Base-by-base conservation (phyloP, 2,888 invertebrate species). In the Pomacea canaliculata region DNA sequence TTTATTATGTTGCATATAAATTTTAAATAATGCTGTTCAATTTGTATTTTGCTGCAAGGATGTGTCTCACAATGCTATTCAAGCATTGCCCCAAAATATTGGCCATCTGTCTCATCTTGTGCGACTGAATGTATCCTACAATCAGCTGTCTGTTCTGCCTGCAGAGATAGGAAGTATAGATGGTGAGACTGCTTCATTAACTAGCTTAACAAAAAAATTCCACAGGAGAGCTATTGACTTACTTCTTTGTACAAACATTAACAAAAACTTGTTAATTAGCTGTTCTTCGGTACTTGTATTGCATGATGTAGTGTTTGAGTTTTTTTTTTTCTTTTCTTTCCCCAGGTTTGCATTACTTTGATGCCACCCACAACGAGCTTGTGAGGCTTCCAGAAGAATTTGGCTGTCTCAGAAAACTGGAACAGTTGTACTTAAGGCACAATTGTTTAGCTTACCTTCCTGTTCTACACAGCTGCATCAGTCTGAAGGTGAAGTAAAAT, bases 331-430 rank as follows among this genome's bases (percentile, higher is more conserved):
- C 10, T 56, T 56, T 56, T 7, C 51, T 60, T 56, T 63, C 96
- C 84, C 93, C 95, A 83, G 95, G 95, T 94, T 92, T 97, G 80
- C 93, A 94, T 87, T 91, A 92, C 83, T 90, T 95, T 93, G 95
- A 94, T 88, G 90, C 95, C 73, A 94, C 94, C 12, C 93, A 95
- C 90, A 97, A 97, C 92, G 91, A 92, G 82, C 91, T 97, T 76
- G 91, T 92, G 48, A 92, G 92, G 83, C 91, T 97, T 69, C 93
- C 94, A 84, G 93, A 94, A 49, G 94, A 94, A 82, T 92, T 97
- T 88, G 95, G 95, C 73, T 95, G 96, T 91, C 92, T 97, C 82
- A 93, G 94, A 7, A 82, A 89, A 59, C 80, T 92, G 70, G 91
- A 91, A 79, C 89, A 89, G 75, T 85, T 92, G 3, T 91, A 91